Evolutionary conservation across 2,888 invertebrate genomes (phyloP), one percentile per base, ranked within the genome.

Genomic region (Dioctria rufipes): DNA sequence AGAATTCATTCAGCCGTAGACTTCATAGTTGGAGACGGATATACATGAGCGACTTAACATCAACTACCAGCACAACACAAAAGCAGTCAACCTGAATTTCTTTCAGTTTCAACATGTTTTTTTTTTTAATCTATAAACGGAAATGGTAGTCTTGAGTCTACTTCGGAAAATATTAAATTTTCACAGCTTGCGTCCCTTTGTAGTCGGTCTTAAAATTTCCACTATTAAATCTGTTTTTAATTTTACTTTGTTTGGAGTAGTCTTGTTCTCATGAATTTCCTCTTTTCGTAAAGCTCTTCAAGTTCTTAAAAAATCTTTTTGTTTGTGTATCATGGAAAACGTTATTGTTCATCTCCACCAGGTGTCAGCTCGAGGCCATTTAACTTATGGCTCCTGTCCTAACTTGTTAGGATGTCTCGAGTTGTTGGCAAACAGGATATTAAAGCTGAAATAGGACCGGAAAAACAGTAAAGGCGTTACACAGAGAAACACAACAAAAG

Each of bases 381-480:
- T 73, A 58, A 73, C 73, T 73, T 73, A 73, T 73, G 58, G 42
- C 60, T 73, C 73, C 58, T 58, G 73, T 60, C 43, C 73, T 58
- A 39, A 73, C 58, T 73, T 73, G 58, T 60, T 73, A 42, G 58
- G 58, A 11, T 73, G 73, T 73, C 73, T 73, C 58, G 60, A 73
- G 73, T 73, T 73, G 51, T 51, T 25, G 58, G 9, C 40, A 60
- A 42, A 60, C 13, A n/a, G 60, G 40, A 73, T 40, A 58, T 58
- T 73, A n/a, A 73, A 58, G 42, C 73, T 39, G 39, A 66, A 66
- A 66, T 42, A 66, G 43, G 66, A 58, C 42, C 73, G 54, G 54
- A 40, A 40, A 58, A 6, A 9, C 3, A 49, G 69, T 39, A 73
- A 11, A 58, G 58, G 73, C 73, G 73, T 73, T 73, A 54, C 60